Base-by-base conservation (phyloP, 2,888 invertebrate species). In the Trichogramma evanescens region DNA sequence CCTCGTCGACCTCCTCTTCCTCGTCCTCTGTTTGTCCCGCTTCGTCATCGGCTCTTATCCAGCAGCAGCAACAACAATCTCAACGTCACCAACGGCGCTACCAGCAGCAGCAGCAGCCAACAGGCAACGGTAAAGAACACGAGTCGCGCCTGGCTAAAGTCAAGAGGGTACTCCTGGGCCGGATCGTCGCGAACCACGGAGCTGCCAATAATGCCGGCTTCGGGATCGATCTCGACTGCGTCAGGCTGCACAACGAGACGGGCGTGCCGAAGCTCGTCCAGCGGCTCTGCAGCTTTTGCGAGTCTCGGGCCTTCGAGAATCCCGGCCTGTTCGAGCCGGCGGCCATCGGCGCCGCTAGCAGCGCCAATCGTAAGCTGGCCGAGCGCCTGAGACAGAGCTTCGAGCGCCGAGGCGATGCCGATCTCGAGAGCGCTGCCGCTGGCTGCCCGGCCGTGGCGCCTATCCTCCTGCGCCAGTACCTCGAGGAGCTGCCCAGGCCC, bases 401-500 rank as follows among this genome's bases (percentile, higher is more conserved):
- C 71, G 83, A 84, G 67, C 74, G 77, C 51, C 74, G 77, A 38
- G 82, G 83, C 4, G 82, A 83, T 70, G 83, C 82, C 45, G 54
- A 82, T 66, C 73, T 84, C 62, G 80, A 80, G 61, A 26, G 26
- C 26, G 76, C 74, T 53, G 75, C 76, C 50, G 79, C 76, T 4
- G 80, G 77, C 8, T 83, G 83, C 40, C 83, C 83, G 43, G 80
- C 82, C 63, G 82, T 83, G 3, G 82, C 83, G 6, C 84, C 83
- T 2, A 80, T 82, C 4, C 72, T 84, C 50, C 79, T 84, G 45
- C 80, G 83, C 63, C 77, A 82, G 57, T 84, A 82, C 70, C 75
- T 84, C 43, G 76, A 83, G 65, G 84, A 84, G 68, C 71, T 84
- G 56, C 81, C 81, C 6, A 78, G 80, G 64, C 78, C 81, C 26